Base-by-base conservation (phyloP, 2,797 vertebrate genomes). In the Adelosebastes latens region DNA sequence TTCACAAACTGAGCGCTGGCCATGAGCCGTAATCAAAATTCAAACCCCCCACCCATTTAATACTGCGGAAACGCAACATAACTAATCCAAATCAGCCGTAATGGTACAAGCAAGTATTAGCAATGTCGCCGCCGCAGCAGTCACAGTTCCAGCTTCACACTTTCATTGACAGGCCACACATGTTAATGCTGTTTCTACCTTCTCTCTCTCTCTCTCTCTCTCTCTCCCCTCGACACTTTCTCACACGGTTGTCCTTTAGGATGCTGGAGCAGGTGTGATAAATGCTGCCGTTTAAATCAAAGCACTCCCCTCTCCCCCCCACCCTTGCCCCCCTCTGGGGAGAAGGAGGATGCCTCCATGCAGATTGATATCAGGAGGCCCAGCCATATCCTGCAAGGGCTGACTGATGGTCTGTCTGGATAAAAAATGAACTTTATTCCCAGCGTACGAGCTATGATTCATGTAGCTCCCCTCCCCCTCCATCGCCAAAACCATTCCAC, bases 391-490 rank as follows among this genome's bases (percentile, higher is more conserved):
- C 91, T 88, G 91, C 80, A 83, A 88, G 86, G 67, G 70, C 87
- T 95, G 95, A 96, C 86, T 92, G 95, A 96, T 96, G 94, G 93
- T 93, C 87, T 94, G 94, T 93, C 95, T 83, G 86, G 93, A 94
- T 95, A 95, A 95, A 95, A 96, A 94, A 96, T 93, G 84, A 93
- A 95, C 92, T 93, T 94, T 94, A 95, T 95, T 93, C 93, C 91
- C 92, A 89, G 83, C 69, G 73, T 81, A 83, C 87, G 10, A 80
- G 91, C 88, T 80, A 91, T 95, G 94, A 96, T 95, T 95, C 94
- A 95, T 95, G 84, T 83, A 29, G 12, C 56, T 46, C 63, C 80
- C 83, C 72, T 18, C n/a, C 55, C 64, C 68, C 84, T 56, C 65
- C 74, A 32, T 39, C 32, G 81, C 53, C 73, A 66, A 86, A 83